Conservation (phyloP, 2,113 vertebrate species). For the Bombycilla garrulus region DNA sequence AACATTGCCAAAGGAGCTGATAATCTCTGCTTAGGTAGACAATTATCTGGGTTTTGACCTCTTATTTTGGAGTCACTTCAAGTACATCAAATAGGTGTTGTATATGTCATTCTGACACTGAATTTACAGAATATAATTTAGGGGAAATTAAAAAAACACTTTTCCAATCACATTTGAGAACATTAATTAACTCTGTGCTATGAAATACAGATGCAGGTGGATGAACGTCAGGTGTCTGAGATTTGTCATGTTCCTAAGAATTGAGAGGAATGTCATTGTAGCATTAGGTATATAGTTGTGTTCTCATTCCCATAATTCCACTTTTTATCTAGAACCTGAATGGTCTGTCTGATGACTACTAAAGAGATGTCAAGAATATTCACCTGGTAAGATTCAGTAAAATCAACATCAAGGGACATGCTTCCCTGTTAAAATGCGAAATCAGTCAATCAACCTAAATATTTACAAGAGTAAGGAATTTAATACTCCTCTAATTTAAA, state of each 20-base stretch:
- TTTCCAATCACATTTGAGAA: neutral
- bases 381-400: neutral
- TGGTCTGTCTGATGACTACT: neutral
- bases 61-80: neutral
- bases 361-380: neutral
- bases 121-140: neutral
- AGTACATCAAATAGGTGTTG: neutral
- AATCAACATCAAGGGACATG: neutral
- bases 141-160: too few relatives aligned
- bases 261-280: neutral
- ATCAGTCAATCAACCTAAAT: neutral
- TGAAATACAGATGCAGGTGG: neutral
- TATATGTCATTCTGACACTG: neutral
- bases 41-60: neutral
- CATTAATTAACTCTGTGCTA: neutral
- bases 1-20: neutral
- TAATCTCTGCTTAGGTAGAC: neutral
- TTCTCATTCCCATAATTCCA: neutral
- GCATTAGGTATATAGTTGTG: neutral
- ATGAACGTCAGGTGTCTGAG: neutral
- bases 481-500: neutral
- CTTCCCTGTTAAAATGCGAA: neutral
- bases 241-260: neutral
- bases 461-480: neutral
- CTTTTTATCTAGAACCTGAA: neutral